Conservation (phyloP, 2,113 vertebrate genomes). For the Neopipo cinnamomea region DNA sequence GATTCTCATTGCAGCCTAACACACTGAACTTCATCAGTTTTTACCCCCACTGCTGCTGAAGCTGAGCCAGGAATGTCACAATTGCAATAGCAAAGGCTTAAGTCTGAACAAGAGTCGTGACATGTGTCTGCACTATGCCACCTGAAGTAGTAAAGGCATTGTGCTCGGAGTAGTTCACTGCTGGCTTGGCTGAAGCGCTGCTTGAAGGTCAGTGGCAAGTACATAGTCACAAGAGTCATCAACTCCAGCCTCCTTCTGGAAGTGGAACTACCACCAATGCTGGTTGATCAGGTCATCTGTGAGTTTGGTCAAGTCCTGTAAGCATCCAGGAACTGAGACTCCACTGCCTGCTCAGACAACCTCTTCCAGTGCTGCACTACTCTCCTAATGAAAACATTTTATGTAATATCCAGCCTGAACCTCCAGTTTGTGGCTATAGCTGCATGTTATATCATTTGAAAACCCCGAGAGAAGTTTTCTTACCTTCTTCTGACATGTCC, state of each 20-base stretch:
- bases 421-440: neutral
- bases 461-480: neutral
- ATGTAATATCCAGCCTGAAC: neutral
- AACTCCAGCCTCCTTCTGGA: neutral
- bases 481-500: neutral
- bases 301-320: neutral
- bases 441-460: neutral
- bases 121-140: neutral
- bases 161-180: neutral
- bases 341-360: neutral
- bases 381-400: neutral
- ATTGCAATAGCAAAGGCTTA: neutral
- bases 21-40: neutral
- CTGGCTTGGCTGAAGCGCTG: neutral
- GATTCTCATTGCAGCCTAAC: neutral
- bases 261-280: rapidly evolving
- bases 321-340: neutral
- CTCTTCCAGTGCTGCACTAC: neutral
- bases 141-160: neutral
- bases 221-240: neutral
- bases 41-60: neutral
- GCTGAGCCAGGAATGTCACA: neutral
- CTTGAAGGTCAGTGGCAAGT: neutral
- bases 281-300: neutral
- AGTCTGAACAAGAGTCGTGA: neutral